phyloP scores from a whole-genome alignment of 2,888 invertebrate genomes.

The Apomyelois bistriatella region DNA sequence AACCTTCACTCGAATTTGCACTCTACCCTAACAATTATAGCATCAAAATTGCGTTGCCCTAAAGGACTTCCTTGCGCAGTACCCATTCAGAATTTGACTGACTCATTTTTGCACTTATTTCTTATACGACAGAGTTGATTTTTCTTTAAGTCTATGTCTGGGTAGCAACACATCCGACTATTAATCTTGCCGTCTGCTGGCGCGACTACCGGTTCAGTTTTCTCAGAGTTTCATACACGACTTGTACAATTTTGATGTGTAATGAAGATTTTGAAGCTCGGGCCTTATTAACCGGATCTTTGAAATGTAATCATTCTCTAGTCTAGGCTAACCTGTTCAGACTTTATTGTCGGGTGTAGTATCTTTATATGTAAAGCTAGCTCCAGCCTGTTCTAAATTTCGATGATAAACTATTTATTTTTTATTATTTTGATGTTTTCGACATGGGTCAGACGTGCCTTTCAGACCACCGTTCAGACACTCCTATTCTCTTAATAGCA shows the following conservation, averaged over 20 bases:
- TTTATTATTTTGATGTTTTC: too few relatives aligned
- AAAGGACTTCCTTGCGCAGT: neutral
- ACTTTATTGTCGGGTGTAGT: too few relatives aligned
- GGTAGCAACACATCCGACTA: slow-evolving; percentile 7
- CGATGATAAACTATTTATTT: too few relatives aligned
- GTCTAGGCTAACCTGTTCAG: too few relatives aligned
- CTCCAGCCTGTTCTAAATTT: too few relatives aligned
- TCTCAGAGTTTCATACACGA: neutral
- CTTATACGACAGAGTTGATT: neutral
- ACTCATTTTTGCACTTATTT: neutral
- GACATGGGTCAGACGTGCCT: too few relatives aligned
- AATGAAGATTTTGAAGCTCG: neutral
- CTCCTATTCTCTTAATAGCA: too few relatives aligned
- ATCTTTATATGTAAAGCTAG: too few relatives aligned
- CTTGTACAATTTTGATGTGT: slow-evolving; percentile 2
- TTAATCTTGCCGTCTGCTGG: slow-evolving; percentile 2
- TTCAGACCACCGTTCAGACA: too few relatives aligned
- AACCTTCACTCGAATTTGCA: neutral
- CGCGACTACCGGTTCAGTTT: slow-evolving; percentile 2
- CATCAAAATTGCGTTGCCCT: neutral
- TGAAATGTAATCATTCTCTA: too few relatives aligned
- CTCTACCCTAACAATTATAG: neutral
- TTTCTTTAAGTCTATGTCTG: neutral
- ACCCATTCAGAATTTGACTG: neutral
- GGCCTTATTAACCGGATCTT: neutral